Conservation (phyloP, 2,888 invertebrate genomes). For the Homarus gammarus region DNA sequence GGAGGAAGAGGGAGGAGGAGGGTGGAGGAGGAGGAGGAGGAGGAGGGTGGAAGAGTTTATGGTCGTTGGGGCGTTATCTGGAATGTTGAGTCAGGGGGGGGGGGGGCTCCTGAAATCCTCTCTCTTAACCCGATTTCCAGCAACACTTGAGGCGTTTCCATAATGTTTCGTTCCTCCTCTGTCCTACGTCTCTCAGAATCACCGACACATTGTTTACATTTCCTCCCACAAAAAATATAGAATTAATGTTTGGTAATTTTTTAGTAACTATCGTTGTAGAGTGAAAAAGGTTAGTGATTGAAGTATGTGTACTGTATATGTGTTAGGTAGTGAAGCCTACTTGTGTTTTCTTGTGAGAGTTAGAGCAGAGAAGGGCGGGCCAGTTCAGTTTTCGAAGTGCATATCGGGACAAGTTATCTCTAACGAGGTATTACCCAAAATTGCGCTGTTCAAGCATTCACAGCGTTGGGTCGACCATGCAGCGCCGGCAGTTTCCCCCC, state of each 20-base stretch:
- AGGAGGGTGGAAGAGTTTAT: slow-evolving; percentile 56
- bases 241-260: too few relatives aligned
- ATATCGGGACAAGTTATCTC: slow-evolving; percentile 71
- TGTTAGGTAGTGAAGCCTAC: too few relatives aligned
- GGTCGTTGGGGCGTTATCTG: slow-evolving; percentile 61
- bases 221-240: too few relatives aligned
- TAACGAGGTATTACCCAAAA: slow-evolving; percentile 71
- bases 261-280: too few relatives aligned
- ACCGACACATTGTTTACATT: too few relatives aligned
- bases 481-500: slow-evolving; percentile 39
- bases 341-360: slow-evolving; percentile 31
- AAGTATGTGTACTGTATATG: too few relatives aligned
- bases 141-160: slow-evolving; percentile 27
- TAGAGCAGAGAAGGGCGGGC: slow-evolving; percentile 17
- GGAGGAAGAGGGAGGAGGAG: too few relatives aligned
- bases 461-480: slow-evolving; percentile 52
- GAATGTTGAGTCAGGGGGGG: slow-evolving; percentile 49
- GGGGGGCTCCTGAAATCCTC: slow-evolving; percentile 37
- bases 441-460: slow-evolving; percentile 68
- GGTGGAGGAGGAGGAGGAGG: neutral
- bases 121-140: slow-evolving; percentile 33
- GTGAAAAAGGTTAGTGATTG: too few relatives aligned
- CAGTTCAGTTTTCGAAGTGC: slow-evolving; percentile 67
- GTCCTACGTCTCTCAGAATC: too few relatives aligned
- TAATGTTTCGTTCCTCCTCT: slow-evolving; percentile 24